Evolutionary conservation across 1,140 invertebrate genomes (phyloP).

Genomic region (Drosophila biarmipes): DNA sequence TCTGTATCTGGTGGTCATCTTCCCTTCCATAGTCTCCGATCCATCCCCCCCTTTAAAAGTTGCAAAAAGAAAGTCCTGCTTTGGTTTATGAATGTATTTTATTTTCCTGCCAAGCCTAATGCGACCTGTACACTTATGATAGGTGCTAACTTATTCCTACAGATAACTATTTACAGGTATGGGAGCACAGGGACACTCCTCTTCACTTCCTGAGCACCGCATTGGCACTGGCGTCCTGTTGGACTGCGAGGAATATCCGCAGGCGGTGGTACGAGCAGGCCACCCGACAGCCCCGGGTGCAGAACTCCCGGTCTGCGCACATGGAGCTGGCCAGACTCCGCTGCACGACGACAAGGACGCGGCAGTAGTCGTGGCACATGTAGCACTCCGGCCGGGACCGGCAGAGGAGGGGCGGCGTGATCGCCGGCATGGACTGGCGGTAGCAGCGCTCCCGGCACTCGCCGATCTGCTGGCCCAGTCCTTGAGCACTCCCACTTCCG

Average conservation of each 20-base stretch:
- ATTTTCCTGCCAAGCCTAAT: slow-evolving; percentile 26
- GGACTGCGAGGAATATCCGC: neutral
- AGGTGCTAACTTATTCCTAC: neutral
- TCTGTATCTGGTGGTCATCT: no score
- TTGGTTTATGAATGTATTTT: no score
- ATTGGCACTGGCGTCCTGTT: slow-evolving; percentile 25
- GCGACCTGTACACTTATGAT: slow-evolving; percentile 10
- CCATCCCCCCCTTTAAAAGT: no score
- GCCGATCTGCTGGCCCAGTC: slow-evolving; percentile 30
- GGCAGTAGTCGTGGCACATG: slow-evolving; percentile 78
- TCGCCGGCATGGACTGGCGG: slow-evolving; percentile 19
- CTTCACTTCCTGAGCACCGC: slow-evolving; percentile 37
- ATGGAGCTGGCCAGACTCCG: slow-evolving; percentile 59
- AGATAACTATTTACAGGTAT: slow-evolving; percentile 23
- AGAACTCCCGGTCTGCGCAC: slow-evolving; percentile 67
- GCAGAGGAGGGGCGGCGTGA: slow-evolving; percentile 35
- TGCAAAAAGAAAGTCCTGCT: no score
- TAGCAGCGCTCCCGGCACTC: slow-evolving; percentile 66
- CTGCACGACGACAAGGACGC: slow-evolving; percentile 56
- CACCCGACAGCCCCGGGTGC: slow-evolving; percentile 69
- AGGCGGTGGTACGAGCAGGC: slow-evolving; percentile 59
- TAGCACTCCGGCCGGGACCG: slow-evolving; percentile 64
- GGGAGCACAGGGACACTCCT: neutral
- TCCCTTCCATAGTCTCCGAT: no score
- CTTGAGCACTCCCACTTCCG: neutral